Percentiles rank a stretch among this genome's conserved stretches.
phyloP scores from a whole-genome alignment of 2,888 invertebrate species.

The Amphipoea lucens region DNA sequence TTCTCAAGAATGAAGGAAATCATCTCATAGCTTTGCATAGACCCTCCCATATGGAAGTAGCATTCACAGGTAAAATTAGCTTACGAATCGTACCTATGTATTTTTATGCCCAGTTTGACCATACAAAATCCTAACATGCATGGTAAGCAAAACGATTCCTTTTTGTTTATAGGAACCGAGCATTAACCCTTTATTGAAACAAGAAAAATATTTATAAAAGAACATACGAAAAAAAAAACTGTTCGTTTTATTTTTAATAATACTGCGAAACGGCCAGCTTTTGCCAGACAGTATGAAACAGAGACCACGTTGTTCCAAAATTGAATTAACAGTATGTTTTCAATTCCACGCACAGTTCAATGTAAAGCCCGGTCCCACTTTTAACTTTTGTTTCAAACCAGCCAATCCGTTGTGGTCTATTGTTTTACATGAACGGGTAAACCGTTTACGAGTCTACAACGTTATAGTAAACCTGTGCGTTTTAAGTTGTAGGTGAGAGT shows the following conservation, averaged over 20 bases:
- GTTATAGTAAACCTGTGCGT: slow-evolving; percentile 1
- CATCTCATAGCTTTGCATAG: not conserved
- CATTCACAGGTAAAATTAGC: not conserved
- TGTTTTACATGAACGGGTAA: slow-evolving; percentile 42
- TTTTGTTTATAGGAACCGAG: not conserved
- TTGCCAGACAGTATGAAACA: slow-evolving; percentile 58
- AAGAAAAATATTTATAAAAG: not conserved
- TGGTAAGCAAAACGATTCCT: not conserved
- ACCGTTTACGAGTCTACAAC: slow-evolving; percentile 26
- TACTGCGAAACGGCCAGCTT: slow-evolving; percentile 29
- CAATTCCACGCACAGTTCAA: slow-evolving; percentile 74
- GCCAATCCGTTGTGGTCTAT: slow-evolving; percentile 52
- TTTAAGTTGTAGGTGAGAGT: not conserved
- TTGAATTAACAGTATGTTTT: slow-evolving; percentile 80
- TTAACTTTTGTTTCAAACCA: slow-evolving; percentile 60
- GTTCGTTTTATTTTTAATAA: slow-evolving; percentile 24
- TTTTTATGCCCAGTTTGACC: not conserved
- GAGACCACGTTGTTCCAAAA: slow-evolving; percentile 73
- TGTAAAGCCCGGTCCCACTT: slow-evolving; percentile 52
- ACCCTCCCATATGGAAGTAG: not conserved
- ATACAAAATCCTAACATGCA: not conserved
- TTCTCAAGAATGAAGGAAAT: not conserved
- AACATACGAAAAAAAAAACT: not conserved
- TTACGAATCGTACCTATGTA: not conserved
- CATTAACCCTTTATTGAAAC: not conserved